phyloP scores from a whole-genome alignment of 2,113 vertebrate genomes.

The Myodes glareolus region DNA sequence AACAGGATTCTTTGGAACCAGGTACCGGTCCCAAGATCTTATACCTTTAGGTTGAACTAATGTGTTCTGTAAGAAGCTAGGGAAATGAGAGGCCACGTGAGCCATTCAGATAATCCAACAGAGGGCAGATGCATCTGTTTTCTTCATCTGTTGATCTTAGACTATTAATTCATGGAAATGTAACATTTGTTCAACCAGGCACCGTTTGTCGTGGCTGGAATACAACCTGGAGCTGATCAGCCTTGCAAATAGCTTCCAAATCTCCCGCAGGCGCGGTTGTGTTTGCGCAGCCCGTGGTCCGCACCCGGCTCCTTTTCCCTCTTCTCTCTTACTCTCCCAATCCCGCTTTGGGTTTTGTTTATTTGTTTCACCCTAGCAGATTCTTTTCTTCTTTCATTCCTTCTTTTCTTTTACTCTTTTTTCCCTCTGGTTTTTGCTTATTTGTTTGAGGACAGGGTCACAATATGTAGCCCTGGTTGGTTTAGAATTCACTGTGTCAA shows the following conservation, averaged over 20 bases:
- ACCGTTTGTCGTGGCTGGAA: constrained; percentile 60
- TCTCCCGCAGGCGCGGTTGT: background rate
- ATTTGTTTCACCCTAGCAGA: background rate
- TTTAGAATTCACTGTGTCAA: background rate
- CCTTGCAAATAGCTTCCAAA: constrained; percentile 66
- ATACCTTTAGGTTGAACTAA: background rate
- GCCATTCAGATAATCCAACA: constrained; percentile 53
- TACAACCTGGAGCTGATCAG: constrained; percentile 51
- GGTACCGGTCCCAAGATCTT: background rate
- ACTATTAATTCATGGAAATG: constrained; percentile 81
- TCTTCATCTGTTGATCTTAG: constrained; percentile 66
- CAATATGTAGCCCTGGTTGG: background rate
- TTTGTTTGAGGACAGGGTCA: background rate
- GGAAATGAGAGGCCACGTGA: background rate
- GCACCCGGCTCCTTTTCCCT: background rate
- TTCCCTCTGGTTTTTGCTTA: background rate
- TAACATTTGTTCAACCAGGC: constrained; percentile 79
- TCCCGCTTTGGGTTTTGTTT: background rate
- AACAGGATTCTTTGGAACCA: background rate
- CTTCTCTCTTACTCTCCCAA: background rate
- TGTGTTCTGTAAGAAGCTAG: background rate
- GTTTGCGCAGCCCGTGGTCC: background rate
- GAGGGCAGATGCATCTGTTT: constrained; percentile 65
- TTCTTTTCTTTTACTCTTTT: background rate
- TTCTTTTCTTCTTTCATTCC: background rate